Base-by-base conservation (phyloP, 2,113 vertebrate genomes). In the Sminthopsis crassicaudata region DNA sequence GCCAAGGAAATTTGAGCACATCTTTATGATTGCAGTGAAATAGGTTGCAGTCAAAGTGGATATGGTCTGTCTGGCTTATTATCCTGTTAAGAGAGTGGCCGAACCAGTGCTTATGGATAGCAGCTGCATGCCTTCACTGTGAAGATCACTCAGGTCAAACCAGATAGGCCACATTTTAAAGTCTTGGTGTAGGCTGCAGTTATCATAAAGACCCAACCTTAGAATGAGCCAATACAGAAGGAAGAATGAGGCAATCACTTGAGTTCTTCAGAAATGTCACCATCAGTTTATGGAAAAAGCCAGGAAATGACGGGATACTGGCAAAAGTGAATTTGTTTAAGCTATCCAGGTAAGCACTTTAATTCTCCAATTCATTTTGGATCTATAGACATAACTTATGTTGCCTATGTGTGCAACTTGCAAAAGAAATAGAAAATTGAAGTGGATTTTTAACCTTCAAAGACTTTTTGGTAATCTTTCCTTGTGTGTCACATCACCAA, bases 251-350 rank as follows among this genome's bases (percentile, higher is more conserved):
- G 46, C 4, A 60, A 93, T 10, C 8, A 3, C 88, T 52, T 26
- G 94, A 95, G 93, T 46, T n/a, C 50, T 92, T 93, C 94, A 89
- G 12, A 51, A 52, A 92, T 91, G 93, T 91, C 36, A 93, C 53
- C 26, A 51, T 52, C 48, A 60, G 19, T 50, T 89, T 89, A 46
- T 11, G 24, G 36, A 51, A 54, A 55, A 1, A 89, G 36, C 24
- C 94, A 96, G 90, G 26, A 67, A 90, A 92, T 90, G 8, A 90
- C 46, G 36, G 46, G 30, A 89, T 57, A 22, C 30, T n/a, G 46
- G 42, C 25, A 36, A 52, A 30, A 90, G 11, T 91, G 60, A 76
- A 1, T 76, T 76, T 76, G 60, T n/a, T 76, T 76, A 19, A n/a
- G 60, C 1, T n/a, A 19, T 76, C 36, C 60, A 19, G 19, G 16